These are phyloP conservation scores for Drosophila bifasciata DNA, from an alignment of 1,140 invertebrate species.

Conservation along the genomic window DNA sequence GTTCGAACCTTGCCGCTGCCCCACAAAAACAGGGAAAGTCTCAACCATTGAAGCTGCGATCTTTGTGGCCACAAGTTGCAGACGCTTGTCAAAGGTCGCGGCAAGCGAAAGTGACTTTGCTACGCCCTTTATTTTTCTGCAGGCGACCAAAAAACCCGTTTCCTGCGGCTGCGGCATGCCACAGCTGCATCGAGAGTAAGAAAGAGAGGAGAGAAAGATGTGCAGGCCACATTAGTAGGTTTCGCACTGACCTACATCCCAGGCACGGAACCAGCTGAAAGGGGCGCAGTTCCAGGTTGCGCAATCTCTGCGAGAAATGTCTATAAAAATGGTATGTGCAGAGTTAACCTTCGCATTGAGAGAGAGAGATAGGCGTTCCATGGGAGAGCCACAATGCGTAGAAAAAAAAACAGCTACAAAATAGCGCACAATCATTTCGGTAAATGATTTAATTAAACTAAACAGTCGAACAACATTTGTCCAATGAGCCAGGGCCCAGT, in stretches of 20 bases:
- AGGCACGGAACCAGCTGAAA: conserved; percentile 13
- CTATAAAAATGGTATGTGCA: conserved; percentile 34
- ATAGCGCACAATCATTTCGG: conserved; percentile 82
- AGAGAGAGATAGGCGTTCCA: conserved; percentile 3
- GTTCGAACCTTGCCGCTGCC: too few relatives aligned
- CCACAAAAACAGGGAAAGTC: not conserved
- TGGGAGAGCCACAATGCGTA: conserved; percentile 70
- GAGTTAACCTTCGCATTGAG: conserved; percentile 71
- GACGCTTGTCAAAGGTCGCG: conserved; percentile 74
- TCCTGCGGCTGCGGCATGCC: conserved; percentile 67
- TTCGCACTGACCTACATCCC: conserved; percentile 66
- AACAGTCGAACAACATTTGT: conserved; percentile 65
- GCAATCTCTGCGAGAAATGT: conserved; percentile 31
- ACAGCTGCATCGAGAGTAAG: conserved; percentile 38
- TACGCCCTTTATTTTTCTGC: conserved; percentile 12
- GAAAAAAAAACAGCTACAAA: conserved; percentile 54
- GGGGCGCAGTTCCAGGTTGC: conserved; percentile 46
- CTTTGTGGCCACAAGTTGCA: conserved; percentile 46
- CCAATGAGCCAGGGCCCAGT: not conserved
- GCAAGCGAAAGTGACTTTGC: conserved; percentile 68
- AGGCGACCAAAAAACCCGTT: conserved; percentile 62
- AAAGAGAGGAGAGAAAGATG: conserved; percentile 30
- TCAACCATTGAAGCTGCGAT: not conserved
- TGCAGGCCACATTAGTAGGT: conserved; percentile 42
- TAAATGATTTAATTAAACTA: conserved; percentile 83